Conservation (phyloP, 2,797 vertebrate genomes). For the Graptemys geographica region DNA sequence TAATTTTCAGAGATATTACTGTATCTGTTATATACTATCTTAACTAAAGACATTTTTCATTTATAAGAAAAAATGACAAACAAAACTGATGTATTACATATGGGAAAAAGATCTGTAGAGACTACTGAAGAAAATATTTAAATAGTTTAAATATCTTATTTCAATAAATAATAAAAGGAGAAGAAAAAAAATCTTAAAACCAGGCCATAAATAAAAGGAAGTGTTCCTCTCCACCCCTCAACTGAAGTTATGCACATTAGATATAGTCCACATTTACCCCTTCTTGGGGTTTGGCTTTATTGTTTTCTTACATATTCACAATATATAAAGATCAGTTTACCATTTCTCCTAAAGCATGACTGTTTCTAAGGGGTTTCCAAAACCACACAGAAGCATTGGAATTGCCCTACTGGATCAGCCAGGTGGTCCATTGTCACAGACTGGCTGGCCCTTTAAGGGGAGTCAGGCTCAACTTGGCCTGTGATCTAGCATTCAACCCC, state of each 20-base stretch:
- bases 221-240: background rate
- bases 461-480: background rate
- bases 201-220: background rate
- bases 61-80: background rate
- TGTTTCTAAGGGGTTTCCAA: background rate
- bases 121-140: background rate
- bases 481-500: background rate
- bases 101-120: background rate
- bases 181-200: rapidly evolving
- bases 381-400: background rate
- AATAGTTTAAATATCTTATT: background rate
- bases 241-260: background rate
- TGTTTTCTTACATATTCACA: background rate
- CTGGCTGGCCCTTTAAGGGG: background rate
- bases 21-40: background rate
- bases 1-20: background rate
- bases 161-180: background rate
- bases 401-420: background rate
- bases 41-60: background rate
- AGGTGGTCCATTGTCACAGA: background rate
- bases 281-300: background rate
- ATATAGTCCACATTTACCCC: background rate
- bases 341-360: background rate
- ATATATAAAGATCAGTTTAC: background rate
- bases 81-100: background rate